Conservation (phyloP, 2,888 invertebrate species). For the Exephanes ischioxanthus region DNA sequence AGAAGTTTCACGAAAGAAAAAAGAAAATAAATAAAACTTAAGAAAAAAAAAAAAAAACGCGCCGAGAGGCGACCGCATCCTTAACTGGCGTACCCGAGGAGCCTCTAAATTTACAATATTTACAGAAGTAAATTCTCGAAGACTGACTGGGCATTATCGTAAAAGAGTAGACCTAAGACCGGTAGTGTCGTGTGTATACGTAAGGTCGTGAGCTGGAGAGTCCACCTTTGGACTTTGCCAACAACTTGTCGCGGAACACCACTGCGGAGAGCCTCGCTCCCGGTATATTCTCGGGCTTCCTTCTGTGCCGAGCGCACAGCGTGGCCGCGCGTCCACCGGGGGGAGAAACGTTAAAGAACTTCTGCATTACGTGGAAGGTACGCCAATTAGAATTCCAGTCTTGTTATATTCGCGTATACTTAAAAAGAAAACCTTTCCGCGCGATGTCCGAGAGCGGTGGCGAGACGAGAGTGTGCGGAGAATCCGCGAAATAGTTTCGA, state of each 20-base stretch:
- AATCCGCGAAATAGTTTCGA: constrained; percentile 56
- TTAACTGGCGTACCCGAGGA: constrained; percentile 29
- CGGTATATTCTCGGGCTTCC: constrained; percentile 44
- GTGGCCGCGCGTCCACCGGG: constrained; percentile 55
- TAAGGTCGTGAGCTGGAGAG: constrained; percentile 49
- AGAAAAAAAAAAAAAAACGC: background rate
- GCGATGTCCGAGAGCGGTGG: constrained; percentile 10
- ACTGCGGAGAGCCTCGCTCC: constrained; percentile 29
- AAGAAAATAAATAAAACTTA: background rate
- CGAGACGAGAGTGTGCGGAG: constrained; percentile 19
- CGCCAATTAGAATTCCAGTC: constrained; percentile 67
- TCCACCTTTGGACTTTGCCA: constrained; percentile 60
- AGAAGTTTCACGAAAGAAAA: background rate
- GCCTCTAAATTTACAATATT: constrained; percentile 54
- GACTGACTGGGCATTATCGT: constrained; percentile 46
- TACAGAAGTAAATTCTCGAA: constrained; percentile 33
- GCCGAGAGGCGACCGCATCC: background rate
- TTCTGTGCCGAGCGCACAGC: constrained; percentile 54
- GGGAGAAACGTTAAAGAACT: constrained; percentile 62
- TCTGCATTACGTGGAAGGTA: constrained; percentile 64
- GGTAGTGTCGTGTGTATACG: constrained; percentile 8
- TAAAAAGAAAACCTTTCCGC: constrained; percentile 24
- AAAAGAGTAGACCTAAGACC: constrained; percentile 31
- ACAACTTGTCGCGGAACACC: constrained; percentile 31
- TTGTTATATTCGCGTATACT: constrained; percentile 61